A percentile compares a stretch with the other conserved stretches of the same genome.
Evolutionary conservation across 2,113 vertebrate genomes (phyloP).

Genomic region (Lophius piscatorius): DNA sequence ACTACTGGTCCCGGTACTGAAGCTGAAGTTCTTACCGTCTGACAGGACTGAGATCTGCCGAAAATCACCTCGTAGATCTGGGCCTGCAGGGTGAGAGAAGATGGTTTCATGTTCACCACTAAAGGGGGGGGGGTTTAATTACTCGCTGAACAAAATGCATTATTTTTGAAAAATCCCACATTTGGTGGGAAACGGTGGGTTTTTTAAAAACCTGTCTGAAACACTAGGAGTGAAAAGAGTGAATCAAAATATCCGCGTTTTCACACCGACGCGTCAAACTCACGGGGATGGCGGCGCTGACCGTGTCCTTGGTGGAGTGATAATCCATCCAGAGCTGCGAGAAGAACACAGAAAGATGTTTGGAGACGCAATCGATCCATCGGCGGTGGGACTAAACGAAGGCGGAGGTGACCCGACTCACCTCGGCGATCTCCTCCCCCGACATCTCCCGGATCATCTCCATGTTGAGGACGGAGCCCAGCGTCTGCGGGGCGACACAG

Average conservation of each 20-base stretch:
- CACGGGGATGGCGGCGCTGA: slow-evolving; percentile 95
- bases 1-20: no score
- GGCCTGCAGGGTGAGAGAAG: slow-evolving; percentile 71
- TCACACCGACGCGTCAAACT: no score
- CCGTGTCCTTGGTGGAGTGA: slow-evolving; percentile 88
- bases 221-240: no score
- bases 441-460: slow-evolving; percentile 90
- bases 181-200: no score
- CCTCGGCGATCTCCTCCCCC: slow-evolving; percentile 88
- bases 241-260: no score
- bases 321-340: slow-evolving; percentile 93
- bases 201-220: no score
- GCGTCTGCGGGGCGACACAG: slow-evolving; percentile 76
- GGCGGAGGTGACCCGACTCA: slow-evolving; percentile 57
- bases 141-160: no score
- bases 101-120: background rate
- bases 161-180: no score
- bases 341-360: background rate
- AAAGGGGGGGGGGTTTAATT: background rate
- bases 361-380: background rate
- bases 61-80: slow-evolving; percentile 86
- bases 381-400: background rate
- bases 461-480: slow-evolving; percentile 91
- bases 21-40: slow-evolving; percentile 78
- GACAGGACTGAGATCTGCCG: slow-evolving; percentile 83